Conservation (phyloP, 1,140 invertebrate species). For the Acromyrmex charruanus region DNA sequence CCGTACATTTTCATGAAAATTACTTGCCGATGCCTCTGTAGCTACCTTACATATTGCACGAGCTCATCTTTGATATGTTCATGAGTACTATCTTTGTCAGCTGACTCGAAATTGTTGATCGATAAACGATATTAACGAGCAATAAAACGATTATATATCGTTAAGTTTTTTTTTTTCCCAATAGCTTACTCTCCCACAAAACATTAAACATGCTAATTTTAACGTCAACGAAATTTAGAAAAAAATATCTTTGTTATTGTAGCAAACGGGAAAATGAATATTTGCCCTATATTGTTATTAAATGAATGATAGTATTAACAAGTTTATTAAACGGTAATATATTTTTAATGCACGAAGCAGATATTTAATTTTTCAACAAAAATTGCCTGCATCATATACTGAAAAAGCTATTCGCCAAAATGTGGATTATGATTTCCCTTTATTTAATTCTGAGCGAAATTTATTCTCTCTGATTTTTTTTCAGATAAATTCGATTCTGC, state of each 20-base stretch:
- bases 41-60: slow-evolving; percentile 37
- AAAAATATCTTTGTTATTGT: not conserved
- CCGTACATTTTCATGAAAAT: slow-evolving; percentile 54
- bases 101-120: slow-evolving; percentile 33
- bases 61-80: slow-evolving; percentile 35
- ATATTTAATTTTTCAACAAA: slow-evolving; percentile 22
- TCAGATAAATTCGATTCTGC: not conserved
- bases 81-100: not conserved
- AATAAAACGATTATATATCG: too few species aligned
- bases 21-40: slow-evolving; percentile 8
- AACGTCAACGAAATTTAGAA: not conserved
- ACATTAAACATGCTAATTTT: not conserved
- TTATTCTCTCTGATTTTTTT: not conserved
- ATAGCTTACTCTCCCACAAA: not conserved
- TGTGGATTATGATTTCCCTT: slow-evolving; percentile 11
- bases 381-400: not conserved
- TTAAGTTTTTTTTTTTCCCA: not conserved
- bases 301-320: slow-evolving; percentile 17
- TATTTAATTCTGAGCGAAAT: slow-evolving; percentile 20
- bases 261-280: not conserved
- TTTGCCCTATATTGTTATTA: not conserved
- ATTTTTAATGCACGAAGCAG: not conserved
- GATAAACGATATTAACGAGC: not conserved
- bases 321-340: not conserved
- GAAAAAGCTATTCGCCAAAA: not conserved